Percentiles rank a stretch among this genome's conserved stretches.
phyloP scores from a whole-genome alignment of 2,888 invertebrate species.

The Ecliptopera silaceata region DNA sequence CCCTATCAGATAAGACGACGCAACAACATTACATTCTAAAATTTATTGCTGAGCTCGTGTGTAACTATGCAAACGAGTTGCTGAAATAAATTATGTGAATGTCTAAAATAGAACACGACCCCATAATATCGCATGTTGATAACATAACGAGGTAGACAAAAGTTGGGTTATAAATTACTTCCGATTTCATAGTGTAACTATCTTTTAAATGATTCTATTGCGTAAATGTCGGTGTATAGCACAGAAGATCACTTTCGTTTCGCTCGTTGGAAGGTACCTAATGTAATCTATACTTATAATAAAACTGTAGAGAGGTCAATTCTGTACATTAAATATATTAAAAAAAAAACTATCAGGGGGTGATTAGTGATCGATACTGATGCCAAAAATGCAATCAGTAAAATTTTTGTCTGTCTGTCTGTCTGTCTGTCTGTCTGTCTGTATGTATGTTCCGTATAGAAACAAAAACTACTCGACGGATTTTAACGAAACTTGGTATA shows the following conservation, averaged over 20 bases:
- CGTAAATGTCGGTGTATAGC: slow-evolving; percentile 35
- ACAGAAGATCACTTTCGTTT: slow-evolving; percentile 45
- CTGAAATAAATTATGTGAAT: slow-evolving; percentile 32
- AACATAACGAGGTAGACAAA: slow-evolving; percentile 4
- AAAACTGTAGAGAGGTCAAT: too few species aligned
- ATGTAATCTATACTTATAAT: too few species aligned
- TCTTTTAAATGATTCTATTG: slow-evolving; percentile 36
- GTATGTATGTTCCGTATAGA: too few species aligned
- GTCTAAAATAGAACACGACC: slow-evolving; percentile 32
- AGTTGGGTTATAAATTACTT: slow-evolving; percentile 20
- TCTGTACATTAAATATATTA: too few species aligned
- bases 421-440: too few species aligned
- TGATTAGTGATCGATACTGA: too few species aligned
- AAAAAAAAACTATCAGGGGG: too few species aligned
- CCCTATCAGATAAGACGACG: slow-evolving; percentile 32
- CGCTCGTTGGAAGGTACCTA: slow-evolving; percentile 29
- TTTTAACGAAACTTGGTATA: too few species aligned
- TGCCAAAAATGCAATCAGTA: too few species aligned
- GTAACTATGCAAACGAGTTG: slow-evolving; percentile 37
- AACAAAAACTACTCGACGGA: too few species aligned
- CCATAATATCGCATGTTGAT: slow-evolving; percentile 15
- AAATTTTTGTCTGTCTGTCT: too few species aligned
- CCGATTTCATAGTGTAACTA: slow-evolving; percentile 11
- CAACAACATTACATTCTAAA: slow-evolving; percentile 36
- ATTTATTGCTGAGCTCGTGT: slow-evolving; percentile 32